phyloP scores from a whole-genome alignment of 2,113 vertebrate genomes.

The Macquaria australasica region DNA sequence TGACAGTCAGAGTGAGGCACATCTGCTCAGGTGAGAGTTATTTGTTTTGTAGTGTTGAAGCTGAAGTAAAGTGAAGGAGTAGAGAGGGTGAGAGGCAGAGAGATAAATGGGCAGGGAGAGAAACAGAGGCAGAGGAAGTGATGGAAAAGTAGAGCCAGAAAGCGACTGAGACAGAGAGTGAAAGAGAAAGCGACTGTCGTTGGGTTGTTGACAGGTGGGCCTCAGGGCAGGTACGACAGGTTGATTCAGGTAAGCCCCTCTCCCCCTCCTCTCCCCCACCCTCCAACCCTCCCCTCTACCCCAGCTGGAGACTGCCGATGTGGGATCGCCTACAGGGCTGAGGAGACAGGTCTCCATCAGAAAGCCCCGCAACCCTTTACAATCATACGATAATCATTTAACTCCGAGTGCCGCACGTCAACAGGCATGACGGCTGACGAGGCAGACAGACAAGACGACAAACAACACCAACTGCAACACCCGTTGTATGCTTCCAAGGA shows the following conservation, averaged over 20 bases:
- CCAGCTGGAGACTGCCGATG: constrained; percentile 73
- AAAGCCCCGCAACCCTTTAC: constrained; percentile 64
- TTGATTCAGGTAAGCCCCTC: constrained; percentile 77
- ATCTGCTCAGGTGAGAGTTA: constrained; percentile 69
- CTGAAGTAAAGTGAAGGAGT: constrained; percentile 50
- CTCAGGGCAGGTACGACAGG: constrained; percentile 79
- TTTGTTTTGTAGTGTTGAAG: constrained; percentile 70
- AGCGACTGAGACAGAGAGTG: constrained; percentile 58
- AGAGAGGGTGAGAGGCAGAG: constrained; percentile 53
- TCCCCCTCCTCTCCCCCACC: constrained; percentile 19
- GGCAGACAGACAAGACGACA: constrained; percentile 59
- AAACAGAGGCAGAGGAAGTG: constrained; percentile 63
- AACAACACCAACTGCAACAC: constrained; percentile 64
- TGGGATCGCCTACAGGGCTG: constrained; percentile 82
- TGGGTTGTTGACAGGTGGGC: constrained; percentile 80
- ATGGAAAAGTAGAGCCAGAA: constrained; percentile 65
- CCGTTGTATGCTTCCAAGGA: constrained; percentile 31
- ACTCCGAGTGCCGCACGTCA: constrained; percentile 70
- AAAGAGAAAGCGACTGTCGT: constrained; percentile 76
- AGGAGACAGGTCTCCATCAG: constrained; percentile 76
- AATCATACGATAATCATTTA: constrained; percentile 80
- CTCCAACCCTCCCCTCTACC: constrained; percentile 46
- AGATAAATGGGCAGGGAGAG: constrained; percentile 66
- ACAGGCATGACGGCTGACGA: constrained; percentile 70
- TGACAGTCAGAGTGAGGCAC: constrained; percentile 51